Conservation (phyloP, 2,113 vertebrate species). For the Anthoscopus minutus region DNA sequence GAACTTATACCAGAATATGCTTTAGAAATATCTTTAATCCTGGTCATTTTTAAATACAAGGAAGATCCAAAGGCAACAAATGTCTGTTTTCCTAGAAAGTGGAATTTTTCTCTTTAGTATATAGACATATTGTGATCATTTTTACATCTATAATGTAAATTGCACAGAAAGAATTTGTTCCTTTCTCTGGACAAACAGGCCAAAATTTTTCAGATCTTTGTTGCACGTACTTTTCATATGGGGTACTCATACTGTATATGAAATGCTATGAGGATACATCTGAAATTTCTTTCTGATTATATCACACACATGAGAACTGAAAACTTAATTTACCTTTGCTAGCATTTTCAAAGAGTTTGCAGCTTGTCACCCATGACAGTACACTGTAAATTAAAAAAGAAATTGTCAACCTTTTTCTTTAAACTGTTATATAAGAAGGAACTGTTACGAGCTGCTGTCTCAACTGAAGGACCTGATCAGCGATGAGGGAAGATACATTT, state of each 20-base stretch:
- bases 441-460: not conserved
- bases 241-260: not conserved
- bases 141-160: not conserved
- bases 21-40: not conserved
- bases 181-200: not conserved
- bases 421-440: not conserved
- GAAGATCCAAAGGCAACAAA: not conserved
- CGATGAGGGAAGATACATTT: not conserved
- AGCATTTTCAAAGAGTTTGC: not conserved
- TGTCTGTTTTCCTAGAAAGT: not conserved
- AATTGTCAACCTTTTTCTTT: fast-evolving
- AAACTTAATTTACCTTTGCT: not conserved
- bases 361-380: not conserved
- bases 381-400: not conserved
- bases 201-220: not conserved
- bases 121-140: not conserved
- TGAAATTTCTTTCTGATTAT: not conserved
- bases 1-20: not conserved
- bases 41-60: not conserved
- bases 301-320: not conserved
- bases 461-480: not conserved
- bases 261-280: not conserved
- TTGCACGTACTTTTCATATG: not conserved
- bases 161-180: not conserved
- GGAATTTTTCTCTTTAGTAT: not conserved